Evolutionary conservation across 2,797 vertebrate species (phyloP).

Genomic region (Rhabdophis nuchalis): DNA sequence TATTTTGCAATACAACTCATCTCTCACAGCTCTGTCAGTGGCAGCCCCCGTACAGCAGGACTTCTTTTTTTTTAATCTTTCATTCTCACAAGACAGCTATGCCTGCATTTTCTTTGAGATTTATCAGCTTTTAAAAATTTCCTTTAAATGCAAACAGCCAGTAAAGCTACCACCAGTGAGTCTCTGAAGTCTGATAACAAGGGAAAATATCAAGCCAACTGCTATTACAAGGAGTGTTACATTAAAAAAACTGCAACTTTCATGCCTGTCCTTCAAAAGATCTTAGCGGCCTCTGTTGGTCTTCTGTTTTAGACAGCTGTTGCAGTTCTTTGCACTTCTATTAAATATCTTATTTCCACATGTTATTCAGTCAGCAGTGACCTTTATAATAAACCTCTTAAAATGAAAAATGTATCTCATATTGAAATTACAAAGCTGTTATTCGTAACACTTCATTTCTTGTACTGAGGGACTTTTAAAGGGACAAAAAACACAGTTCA

Average conservation of each 20-base stretch:
- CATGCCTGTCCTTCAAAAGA: slow-evolving; percentile 46
- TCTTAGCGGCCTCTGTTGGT: slow-evolving; percentile 6
- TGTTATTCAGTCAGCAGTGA: slow-evolving; percentile 61
- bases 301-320: slow-evolving; percentile 43
- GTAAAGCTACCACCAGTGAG: slow-evolving; percentile 31
- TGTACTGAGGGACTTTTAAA: slow-evolving; percentile 52
- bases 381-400: slow-evolving; percentile 64
- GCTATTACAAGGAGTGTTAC: background rate
- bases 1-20: slow-evolving; percentile 3
- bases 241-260: slow-evolving; percentile 17
- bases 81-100: background rate
- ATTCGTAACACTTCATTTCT: slow-evolving; percentile 53
- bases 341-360: slow-evolving; percentile 58
- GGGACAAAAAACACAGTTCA: slow-evolving; percentile 31
- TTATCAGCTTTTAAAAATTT: slow-evolving; percentile 11
- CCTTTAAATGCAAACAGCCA: slow-evolving; percentile 13
- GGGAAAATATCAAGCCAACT: background rate
- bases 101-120: background rate
- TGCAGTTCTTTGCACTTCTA: slow-evolving; percentile 40
- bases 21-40: background rate
- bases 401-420: slow-evolving; percentile 51
- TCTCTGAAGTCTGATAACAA: slow-evolving; percentile 11
- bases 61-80: background rate
- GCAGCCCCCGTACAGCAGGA: background rate
- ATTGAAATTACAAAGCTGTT: slow-evolving; percentile 55